Evolutionary conservation across 2,113 vertebrate genomes (phyloP).

Genomic region (Urocitellus parryii): DNA sequence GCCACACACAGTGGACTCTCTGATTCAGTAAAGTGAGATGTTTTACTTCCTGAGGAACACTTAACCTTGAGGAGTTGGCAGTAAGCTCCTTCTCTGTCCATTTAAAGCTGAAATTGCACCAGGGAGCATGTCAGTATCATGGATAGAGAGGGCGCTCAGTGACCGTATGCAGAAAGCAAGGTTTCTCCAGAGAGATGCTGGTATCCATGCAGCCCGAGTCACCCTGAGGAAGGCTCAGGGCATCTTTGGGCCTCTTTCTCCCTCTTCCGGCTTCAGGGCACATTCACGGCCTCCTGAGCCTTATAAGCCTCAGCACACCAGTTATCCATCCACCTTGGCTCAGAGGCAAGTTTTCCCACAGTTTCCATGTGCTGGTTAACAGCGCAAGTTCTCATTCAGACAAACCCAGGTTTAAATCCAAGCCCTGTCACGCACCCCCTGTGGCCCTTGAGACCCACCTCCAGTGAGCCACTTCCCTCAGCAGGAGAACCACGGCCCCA

Average conservation of each 20-base stretch:
- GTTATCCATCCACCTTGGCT: not conserved
- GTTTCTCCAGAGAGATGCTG: too few relatives aligned
- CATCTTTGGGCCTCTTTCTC: too few relatives aligned
- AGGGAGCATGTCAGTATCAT: not conserved
- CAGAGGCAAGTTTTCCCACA: too few relatives aligned
- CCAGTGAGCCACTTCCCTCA: not conserved
- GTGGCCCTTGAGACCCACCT: not conserved
- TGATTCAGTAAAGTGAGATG: too few relatives aligned
- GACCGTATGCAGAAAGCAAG: rapidly evolving
- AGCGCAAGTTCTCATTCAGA: not conserved
- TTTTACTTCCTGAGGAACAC: not conserved
- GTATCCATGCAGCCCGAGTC: rapidly evolving
- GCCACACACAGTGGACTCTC: too few relatives aligned
- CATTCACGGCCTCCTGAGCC: rapidly evolving
- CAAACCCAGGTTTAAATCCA: not conserved
- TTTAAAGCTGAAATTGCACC: too few relatives aligned
- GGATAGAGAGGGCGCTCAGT: not conserved
- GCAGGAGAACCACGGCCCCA: rapidly evolving
- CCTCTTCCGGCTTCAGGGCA: not conserved
- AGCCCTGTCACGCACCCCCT: not conserved
- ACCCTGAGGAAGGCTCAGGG: too few relatives aligned
- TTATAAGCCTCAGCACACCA: not conserved
- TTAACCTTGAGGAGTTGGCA: not conserved
- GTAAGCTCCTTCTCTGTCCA: not conserved
- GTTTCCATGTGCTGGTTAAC: too few relatives aligned